Conservation (phyloP, 2,888 invertebrate genomes). For the Phragmatobia fuliginosa region DNA sequence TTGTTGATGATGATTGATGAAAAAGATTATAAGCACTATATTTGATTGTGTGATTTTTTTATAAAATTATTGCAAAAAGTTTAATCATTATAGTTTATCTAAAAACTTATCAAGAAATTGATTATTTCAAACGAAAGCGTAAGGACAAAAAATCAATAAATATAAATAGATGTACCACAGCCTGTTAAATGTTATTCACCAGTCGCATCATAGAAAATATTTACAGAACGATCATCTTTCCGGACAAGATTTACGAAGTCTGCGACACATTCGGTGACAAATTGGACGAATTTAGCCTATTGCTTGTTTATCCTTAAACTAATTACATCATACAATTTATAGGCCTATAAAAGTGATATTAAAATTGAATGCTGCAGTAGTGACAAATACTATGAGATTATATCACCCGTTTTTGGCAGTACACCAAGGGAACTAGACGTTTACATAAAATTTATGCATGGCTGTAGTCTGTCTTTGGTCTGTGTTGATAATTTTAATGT, state of each 20-base stretch:
- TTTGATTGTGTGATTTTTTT: too few relatives aligned
- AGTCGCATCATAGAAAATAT: too few relatives aligned
- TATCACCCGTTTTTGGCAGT: slow-evolving; percentile 35
- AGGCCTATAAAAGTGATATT: slow-evolving; percentile 7
- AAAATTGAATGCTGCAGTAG: slow-evolving; percentile 1
- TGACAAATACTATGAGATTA: slow-evolving; percentile 29
- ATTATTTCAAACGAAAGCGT: too few relatives aligned
- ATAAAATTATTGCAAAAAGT: too few relatives aligned
- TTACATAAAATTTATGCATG: slow-evolving; percentile 23
- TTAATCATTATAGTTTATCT: too few relatives aligned
- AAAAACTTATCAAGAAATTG: too few relatives aligned
- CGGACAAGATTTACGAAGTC: background rate
- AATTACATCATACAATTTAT: slow-evolving; percentile 11
- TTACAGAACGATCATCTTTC: too few relatives aligned
- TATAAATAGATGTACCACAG: too few relatives aligned
- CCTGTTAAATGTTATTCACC: too few relatives aligned
- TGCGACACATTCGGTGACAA: background rate
- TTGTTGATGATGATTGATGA: too few relatives aligned
- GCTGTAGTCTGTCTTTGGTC: slow-evolving; percentile 15
- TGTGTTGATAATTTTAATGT: slow-evolving; percentile 3
- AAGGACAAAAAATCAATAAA: too few relatives aligned
- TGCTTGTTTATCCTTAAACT: background rate
- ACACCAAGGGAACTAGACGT: slow-evolving; percentile 31
- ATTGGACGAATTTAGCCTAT: background rate
- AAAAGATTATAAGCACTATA: too few relatives aligned